phyloP scores from a whole-genome alignment of 2,797 vertebrate genomes.

The Euphonia xanthogaster region DNA sequence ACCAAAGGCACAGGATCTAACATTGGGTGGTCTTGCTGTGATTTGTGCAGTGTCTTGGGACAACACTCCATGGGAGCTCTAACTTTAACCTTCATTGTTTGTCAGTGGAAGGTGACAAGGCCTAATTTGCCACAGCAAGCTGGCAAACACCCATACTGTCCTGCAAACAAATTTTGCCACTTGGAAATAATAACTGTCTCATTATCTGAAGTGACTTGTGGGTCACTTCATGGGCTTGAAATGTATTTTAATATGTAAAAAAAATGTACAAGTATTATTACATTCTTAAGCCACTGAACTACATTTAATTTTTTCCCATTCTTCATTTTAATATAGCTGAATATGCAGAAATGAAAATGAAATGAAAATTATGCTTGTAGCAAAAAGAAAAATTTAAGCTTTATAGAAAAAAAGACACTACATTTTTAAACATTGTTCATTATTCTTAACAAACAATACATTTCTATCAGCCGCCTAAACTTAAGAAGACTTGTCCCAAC shows the following conservation, averaged over 20 bases:
- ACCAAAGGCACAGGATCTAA: background rate
- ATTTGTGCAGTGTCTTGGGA: accelerated
- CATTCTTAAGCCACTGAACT: background rate
- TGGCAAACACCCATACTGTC: background rate
- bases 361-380: background rate
- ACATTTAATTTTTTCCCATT: background rate
- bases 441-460: background rate
- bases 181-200: background rate
- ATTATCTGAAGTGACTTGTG: background rate
- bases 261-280: background rate
- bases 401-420: background rate
- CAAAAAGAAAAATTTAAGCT: background rate
- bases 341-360: background rate
- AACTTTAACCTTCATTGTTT: background rate
- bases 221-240: background rate
- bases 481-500: background rate
- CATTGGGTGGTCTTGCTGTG: background rate
- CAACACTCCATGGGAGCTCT: background rate
- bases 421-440: background rate
- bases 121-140: background rate
- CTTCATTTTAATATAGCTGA: background rate
- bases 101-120: background rate
- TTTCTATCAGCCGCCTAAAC: background rate
- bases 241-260: background rate
- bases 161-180: background rate